Percentiles rank a stretch among this genome's conserved stretches.
Evolutionary conservation across 2,113 vertebrate genomes (phyloP).

Genomic region (Bathybates hornii): DNA sequence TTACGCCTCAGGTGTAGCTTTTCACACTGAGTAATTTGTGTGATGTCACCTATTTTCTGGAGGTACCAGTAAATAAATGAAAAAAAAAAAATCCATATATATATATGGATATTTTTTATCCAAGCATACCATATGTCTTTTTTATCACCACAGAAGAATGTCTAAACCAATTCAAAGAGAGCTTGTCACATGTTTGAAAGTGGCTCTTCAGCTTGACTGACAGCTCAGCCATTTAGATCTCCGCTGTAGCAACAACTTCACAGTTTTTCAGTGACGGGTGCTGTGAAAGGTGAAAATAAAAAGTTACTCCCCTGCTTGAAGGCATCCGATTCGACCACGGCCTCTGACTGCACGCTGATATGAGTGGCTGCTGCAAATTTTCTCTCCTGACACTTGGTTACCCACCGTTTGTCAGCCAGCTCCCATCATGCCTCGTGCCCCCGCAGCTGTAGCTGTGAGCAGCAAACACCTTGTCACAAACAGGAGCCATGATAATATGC

Average conservation of each 20-base stretch:
- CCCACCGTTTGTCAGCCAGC: slow-evolving; percentile 19
- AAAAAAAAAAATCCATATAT: background rate
- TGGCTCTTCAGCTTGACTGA: slow-evolving; percentile 2
- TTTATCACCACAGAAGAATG: background rate
- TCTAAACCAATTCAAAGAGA: background rate
- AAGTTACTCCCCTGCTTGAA: background rate
- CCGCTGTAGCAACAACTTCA: background rate
- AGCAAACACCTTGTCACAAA: slow-evolving; percentile 32
- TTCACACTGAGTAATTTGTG: slow-evolving; percentile 10
- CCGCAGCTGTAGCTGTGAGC: slow-evolving; percentile 16
- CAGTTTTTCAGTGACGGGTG: background rate
- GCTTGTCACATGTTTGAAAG: slow-evolving; percentile 11
- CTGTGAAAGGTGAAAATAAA: background rate
- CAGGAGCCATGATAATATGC: background rate
- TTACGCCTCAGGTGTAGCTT: background rate
- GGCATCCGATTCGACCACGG: background rate
- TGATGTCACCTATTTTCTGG: background rate
- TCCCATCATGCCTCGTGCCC: slow-evolving; percentile 15
- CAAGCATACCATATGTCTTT: background rate
- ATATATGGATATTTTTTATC: background rate
- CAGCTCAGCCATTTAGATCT: background rate
- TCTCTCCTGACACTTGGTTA: slow-evolving; percentile 4
- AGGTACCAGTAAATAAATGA: background rate
- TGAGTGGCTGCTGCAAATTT: slow-evolving; percentile 6
- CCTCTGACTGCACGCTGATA: background rate